These are phyloP conservation scores for Neomorphus geoffroyi DNA, from an alignment of 2,797 vertebrate species.

Conservation along the genomic window DNA sequence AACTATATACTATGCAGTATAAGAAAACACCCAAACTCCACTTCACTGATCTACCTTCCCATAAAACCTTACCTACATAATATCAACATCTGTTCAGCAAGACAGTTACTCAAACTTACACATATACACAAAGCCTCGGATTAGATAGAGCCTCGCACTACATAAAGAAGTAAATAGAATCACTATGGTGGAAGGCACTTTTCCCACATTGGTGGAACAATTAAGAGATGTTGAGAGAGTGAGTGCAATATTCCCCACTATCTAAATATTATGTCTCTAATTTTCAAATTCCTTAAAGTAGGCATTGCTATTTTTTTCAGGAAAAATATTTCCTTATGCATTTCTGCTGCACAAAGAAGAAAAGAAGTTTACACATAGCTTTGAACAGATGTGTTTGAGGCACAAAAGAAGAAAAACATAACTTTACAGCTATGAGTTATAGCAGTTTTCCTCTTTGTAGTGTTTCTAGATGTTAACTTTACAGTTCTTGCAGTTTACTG, in stretches of 20 bases:
- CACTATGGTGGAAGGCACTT: neutral
- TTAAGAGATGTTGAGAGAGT: neutral
- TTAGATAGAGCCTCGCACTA: neutral
- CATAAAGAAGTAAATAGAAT: neutral
- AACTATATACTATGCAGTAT: neutral
- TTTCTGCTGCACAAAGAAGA: neutral
- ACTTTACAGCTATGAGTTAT: neutral
- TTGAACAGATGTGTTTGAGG: constrained; percentile 13
- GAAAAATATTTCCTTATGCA: neutral
- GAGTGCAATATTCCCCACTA: neutral
- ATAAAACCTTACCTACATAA: neutral
- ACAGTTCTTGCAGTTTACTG: neutral
- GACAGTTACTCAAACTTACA: neutral
- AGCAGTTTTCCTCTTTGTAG: neutral
- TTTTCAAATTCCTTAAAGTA: neutral
- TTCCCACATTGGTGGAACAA: neutral
- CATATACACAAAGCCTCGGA: neutral
- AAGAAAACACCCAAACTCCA: neutral
- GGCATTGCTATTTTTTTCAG: neutral
- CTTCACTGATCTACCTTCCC: neutral
- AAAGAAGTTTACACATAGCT: neutral
- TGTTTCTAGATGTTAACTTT: neutral
- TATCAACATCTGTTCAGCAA: neutral
- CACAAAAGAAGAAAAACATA: neutral
- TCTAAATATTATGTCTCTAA: neutral